Conservation (phyloP, 2,113 vertebrate species). For the Rutilus rutilus region DNA sequence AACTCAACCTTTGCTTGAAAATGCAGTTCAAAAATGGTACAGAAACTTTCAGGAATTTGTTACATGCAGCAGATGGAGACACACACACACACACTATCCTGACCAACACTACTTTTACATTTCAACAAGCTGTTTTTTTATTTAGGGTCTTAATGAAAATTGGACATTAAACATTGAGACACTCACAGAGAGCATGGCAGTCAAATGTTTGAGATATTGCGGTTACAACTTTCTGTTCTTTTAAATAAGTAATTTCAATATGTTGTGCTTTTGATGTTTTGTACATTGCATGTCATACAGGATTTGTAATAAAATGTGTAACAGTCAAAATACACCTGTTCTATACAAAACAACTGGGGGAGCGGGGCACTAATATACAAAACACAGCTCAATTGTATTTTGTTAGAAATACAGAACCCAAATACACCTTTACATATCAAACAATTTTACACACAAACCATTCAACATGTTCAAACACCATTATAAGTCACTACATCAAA, state of each 20-base stretch:
- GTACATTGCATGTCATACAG: constrained; percentile 31
- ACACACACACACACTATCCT: too few relatives aligned
- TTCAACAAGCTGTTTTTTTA: constrained; percentile 14
- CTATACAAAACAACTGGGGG: constrained; percentile 4
- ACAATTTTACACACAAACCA: not conserved
- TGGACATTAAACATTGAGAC: not conserved
- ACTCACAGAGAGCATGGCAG: not conserved
- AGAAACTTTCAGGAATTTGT: not conserved
- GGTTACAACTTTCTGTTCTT: constrained; percentile 13
- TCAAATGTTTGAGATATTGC: not conserved
- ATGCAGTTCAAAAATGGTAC: not conserved
- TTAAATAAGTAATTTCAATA: not conserved
- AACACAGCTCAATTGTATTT: not conserved
- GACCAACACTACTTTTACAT: not conserved
- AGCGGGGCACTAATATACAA: not conserved
- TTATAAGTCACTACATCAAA: constrained; percentile 4
- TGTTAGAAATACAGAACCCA: not conserved
- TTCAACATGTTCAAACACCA: constrained; percentile 15
- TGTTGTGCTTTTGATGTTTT: constrained; percentile 59
- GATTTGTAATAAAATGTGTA: constrained; percentile 44
- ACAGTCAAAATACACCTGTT: constrained; percentile 22
- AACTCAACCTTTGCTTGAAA: not conserved
- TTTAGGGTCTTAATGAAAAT: not conserved
- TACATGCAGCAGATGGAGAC: not conserved
- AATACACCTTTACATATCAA: constrained; percentile 3